These are phyloP conservation scores for Enoplosus armatus DNA, from an alignment of 2,797 vertebrate genomes.

Conservation along the genomic window DNA sequence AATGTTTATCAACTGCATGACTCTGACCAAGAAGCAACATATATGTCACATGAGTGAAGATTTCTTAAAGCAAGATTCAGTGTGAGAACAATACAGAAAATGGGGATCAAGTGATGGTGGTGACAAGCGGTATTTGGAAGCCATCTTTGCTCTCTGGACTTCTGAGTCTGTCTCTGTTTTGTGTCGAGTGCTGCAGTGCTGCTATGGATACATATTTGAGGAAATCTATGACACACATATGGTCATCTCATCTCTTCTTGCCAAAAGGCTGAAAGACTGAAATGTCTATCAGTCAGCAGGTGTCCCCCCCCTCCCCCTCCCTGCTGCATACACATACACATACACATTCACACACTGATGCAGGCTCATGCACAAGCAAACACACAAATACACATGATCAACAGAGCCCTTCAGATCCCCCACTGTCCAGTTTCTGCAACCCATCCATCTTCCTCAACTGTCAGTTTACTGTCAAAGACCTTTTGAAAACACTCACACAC, in stretches of 20 bases:
- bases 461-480: conserved; percentile 74
- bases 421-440: conserved; percentile 75
- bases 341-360: conserved; percentile 24
- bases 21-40: neutral
- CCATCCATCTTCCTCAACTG: conserved; percentile 84
- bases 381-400: conserved; percentile 68
- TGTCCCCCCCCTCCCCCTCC: conserved; percentile 5
- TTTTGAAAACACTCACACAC: conserved; percentile 49
- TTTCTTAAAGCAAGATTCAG: neutral
- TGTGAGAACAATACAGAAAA: conserved; percentile 28
- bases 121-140: conserved; percentile 62
- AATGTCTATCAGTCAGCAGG: conserved; percentile 74
- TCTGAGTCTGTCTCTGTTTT: conserved; percentile 54
- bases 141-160: conserved; percentile 20
- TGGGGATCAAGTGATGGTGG: conserved; percentile 39
- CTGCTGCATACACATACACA: no score
- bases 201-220: conserved; percentile 61
- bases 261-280: conserved; percentile 68
- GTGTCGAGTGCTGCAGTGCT: conserved; percentile 27
- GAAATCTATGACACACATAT: conserved; percentile 77
- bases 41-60: neutral
- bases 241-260: conserved; percentile 73
- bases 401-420: conserved; percentile 57
- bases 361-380: conserved; percentile 48
- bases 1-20: neutral